Base-by-base conservation (phyloP, 2,888 invertebrate species). In the Monopis laevigella region DNA sequence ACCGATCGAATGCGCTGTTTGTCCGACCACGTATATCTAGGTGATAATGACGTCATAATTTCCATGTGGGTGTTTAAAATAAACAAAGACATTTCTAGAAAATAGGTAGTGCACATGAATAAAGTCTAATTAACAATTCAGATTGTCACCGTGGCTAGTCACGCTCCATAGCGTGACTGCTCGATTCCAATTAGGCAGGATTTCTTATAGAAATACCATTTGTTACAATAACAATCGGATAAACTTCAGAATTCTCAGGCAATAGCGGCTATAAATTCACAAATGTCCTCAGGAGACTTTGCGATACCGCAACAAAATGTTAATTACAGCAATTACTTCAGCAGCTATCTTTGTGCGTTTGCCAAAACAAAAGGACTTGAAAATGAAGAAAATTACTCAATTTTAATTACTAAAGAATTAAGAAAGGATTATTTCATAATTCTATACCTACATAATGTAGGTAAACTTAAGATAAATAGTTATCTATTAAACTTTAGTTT, bases 131-230 rank as follows among this genome's bases (percentile, higher is more conserved):
- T 65, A 64, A 62, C 59, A 59, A 62, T 65, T 55, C 55, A 55
- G 55, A 62, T 56, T 65, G 65, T 66, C 67, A 67, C 65, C 61
- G 58, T 52, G 44, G 48, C 46, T 45, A 49, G 63, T 60, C 66
- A 66, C 66, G 65, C 65, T 52, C 56, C 40, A 46, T 65, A 49
- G 65, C 68, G 65, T 66, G 66, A 52, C 50, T 43, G 47, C 53
- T 51, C 51, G 53, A 58, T 54, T 55, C 60, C 60, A 67, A 68
- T 66, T 65, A 64, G 57, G 47, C 29, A 18, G 30, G 52, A 50
- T 54, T 62, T 59, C 62, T 63, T 62, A 55, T 46, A 46, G 45
- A 41, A 36, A 36, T 36, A 16, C 36, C 36, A 36, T 36, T 36
- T 36, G 21, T 36, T 36, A 21, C 21, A 36, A 36, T 36, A 36